Conservation (phyloP, 2,888 invertebrate species). For the Scaptomyza caliginosa region DNA sequence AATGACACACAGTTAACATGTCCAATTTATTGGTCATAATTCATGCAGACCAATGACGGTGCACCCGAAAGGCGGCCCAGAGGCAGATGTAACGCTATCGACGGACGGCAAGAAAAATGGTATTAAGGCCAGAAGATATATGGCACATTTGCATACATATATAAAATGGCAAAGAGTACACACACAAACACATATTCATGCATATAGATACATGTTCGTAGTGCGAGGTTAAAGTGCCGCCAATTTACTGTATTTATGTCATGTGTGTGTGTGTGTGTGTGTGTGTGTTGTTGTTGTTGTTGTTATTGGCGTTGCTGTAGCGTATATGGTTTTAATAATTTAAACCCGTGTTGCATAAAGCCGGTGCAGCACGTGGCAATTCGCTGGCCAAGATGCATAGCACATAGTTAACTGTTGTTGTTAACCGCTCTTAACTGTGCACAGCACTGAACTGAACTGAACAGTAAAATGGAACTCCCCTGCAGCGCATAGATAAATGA, state of each 20-base stretch:
- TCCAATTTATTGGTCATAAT: conserved; percentile 79
- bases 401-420: conserved; percentile 25
- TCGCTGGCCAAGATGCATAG: conserved; percentile 34
- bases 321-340: conserved; percentile 65
- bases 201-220: neutral
- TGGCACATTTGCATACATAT: conserved; percentile 63
- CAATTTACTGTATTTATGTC: conserved; percentile 68
- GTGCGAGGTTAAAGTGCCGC: conserved; percentile 47
- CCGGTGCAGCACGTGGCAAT: conserved; percentile 32
- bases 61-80: conserved; percentile 34
- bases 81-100: conserved; percentile 43
- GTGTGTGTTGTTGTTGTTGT: neutral
- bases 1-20: conserved; percentile 76
- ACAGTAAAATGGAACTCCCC: conserved; percentile 1
- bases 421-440: conserved; percentile 25
- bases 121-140: conserved; percentile 70
- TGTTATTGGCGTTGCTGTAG: conserved; percentile 31
- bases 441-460: neutral
- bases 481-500: conserved; percentile 45
- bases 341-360: conserved; percentile 58
- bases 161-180: conserved; percentile 26
- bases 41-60: conserved; percentile 60
- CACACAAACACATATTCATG: neutral
- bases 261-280: conserved; percentile 1
- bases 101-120: conserved; percentile 64